Base-by-base conservation (phyloP, 1,140 invertebrate species). In the Drosophila micromelanica region DNA sequence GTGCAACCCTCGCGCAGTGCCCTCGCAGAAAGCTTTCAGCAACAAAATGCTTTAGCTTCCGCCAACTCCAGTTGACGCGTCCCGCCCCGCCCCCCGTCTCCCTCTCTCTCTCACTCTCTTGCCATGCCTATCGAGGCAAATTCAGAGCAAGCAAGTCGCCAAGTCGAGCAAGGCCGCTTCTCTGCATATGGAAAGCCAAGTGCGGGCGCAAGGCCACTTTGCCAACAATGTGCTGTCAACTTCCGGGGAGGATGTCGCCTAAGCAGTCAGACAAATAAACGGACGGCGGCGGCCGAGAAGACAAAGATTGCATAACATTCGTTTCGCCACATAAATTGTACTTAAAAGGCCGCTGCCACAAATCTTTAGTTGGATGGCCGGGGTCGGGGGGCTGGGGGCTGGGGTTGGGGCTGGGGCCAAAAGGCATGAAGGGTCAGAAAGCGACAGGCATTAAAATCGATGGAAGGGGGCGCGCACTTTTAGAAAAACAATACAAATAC, bases 291-390 rank as follows among this genome's bases (percentile, higher is more conserved):
- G 65, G 62, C 72, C n/a, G 8, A 68, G 54, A 38, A 87, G 75
- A 89, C 84, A 68, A 81, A 82, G 67, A 78, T 87, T 89, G 76
- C 80, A 87, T 84, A 89, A 89, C 76, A 84, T 90, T 84, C 80
- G 84, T 86, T 76, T 84, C 89, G 89, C 89, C 78, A 90, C 89
- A 90, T 90, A 90, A 90, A 91, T 90, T 85, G 80, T 89, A 81
- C 82, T 90, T 90, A 90, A 91, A 91, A 91, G 72, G 87, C 76
- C 76, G 77, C 72, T 82, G 78, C 78, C 78, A 79, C 82, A 82
- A 85, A 87, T 81, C 78, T 87, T 70, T 42, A 38, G 57, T 69
- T 46, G 56, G 67, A 61, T 60, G 43, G n/a, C 7, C 20, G 27
- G 7, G 57, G 17, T 8, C 15, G 9, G 40, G 4, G 65, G 56